Base-by-base conservation (phyloP, 2,888 invertebrate species). In the Leptogaster cylindrica region DNA sequence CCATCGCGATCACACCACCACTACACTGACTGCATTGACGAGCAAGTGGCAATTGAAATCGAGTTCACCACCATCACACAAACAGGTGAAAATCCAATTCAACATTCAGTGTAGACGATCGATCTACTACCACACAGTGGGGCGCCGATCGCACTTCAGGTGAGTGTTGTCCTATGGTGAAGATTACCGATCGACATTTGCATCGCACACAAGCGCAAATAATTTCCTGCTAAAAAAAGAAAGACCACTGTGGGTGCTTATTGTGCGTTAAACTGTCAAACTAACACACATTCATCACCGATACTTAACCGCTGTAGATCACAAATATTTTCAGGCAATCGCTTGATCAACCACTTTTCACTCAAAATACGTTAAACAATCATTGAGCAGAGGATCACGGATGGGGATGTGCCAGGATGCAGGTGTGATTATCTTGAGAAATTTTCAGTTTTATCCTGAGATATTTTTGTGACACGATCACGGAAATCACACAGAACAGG, bases 401-500 rank as follows among this genome's bases (percentile, higher is more conserved):
- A 41, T 4, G 14, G 16, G 7, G 18, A 12, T 41, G 12, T 18
- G 18, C 41, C 16, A 41, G 7, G 14, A 4, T 5, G 3, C 12
- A 16, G 14, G n/a, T n/a, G n/a, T 41, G 10, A 41, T 7, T 18
- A 2, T 16, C 7, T 4, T 4, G 3, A 14, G 18, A 41, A 41
- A 41, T 14, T 16, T n/a, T 6, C 41, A 16, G 10, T 14, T 41
- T 41, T 16, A 16, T n/a, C 6, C 41, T 39, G 6, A 41, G n/a
- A n/a, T 6, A 33, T 16, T 55, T 55, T 10, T 18, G 4, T 55
- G 36, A 33, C 36, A 55, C 39, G 36, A 55, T 39, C 55, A 23
- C 55, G 39, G 23, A 36, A 55, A 55, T 36, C 36, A 36, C 23
- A 20, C 6, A 20, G 23, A 33, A n/a, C 14, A 25, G 23, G 20